phyloP scores from a whole-genome alignment of 2,113 vertebrate genomes.

The Dinomys branickii region DNA sequence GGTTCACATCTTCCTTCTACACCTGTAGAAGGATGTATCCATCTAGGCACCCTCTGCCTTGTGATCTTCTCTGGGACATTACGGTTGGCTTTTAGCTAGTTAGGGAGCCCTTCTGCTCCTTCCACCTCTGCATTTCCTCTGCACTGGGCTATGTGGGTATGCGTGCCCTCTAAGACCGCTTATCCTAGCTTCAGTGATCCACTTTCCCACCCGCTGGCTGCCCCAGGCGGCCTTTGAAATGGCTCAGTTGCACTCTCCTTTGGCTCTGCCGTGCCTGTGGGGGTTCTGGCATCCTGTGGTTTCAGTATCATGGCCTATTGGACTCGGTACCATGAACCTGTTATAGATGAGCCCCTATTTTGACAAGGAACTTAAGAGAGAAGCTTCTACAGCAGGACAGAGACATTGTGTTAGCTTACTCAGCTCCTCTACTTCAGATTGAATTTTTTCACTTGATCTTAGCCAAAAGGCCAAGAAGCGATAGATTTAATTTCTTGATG shows the following conservation, averaged over 20 bases:
- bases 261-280: not conserved
- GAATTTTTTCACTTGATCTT: no score
- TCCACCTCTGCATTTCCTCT: not conserved
- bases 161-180: not conserved
- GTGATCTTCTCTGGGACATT: not conserved
- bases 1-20: not conserved
- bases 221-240: not conserved
- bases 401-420: not conserved
- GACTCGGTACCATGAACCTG: not conserved
- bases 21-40: not conserved
- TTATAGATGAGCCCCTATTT: not conserved
- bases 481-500: not conserved
- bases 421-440: not conserved
- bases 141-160: accelerated
- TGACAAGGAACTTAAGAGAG: not conserved
- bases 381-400: not conserved
- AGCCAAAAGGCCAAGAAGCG: no score
- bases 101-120: not conserved
- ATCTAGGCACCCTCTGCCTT: not conserved
- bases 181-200: not conserved
- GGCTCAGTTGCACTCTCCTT: not conserved
- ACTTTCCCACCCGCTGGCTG: not conserved
- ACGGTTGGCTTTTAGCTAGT: not conserved
- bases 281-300: not conserved
- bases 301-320: no score